Base-by-base conservation (phyloP, 2,888 invertebrate species). In the Xestobium rufovillosum region DNA sequence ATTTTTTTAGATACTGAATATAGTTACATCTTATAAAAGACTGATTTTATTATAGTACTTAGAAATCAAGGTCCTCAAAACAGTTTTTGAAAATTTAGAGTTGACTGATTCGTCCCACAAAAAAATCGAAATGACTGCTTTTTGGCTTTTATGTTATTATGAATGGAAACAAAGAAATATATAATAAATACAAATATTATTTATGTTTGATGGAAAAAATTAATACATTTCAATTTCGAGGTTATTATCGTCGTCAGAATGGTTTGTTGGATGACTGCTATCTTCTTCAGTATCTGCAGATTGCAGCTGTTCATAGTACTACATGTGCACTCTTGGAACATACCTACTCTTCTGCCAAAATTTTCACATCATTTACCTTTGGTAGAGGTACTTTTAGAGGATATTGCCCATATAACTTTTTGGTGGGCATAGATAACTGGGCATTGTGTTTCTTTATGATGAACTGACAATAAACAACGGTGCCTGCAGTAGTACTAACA, bases 361-460 rank as follows among this genome's bases (percentile, higher is more conserved):
- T 35, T 36, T 36, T 36, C 15, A 40, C 36, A 29, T 15, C 32
- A 15, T 39, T 39, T n/a, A n/a, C n/a, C n/a, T n/a, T n/a, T n/a
- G n/a, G n/a, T n/a, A n/a, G n/a, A n/a, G n/a, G n/a, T n/a, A n/a
- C n/a, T n/a, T n/a, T n/a, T n/a, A n/a, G n/a, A n/a, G n/a, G n/a
- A n/a, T n/a, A n/a, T n/a, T n/a, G n/a, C n/a, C n/a, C 10, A 23
- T 41, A 26, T 9, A 32, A 14, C 30, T 28, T 33, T 41, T 30
- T 41, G 15, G 14, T 26, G 3, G 26, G n/a, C 12, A 25, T 23
- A 34, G 32, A 38, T 38, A 38, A 34, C 31, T 38, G 34, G 23
- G 26, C 13, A 30, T 35, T 30, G 19, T 25, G 13, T 36, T 12
- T 19, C 14, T 15, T 30, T 10, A 37, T 32, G 33, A 10, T 10